phyloP scores from a whole-genome alignment of 2,888 invertebrate species.

The Mythimna albipuncta region DNA sequence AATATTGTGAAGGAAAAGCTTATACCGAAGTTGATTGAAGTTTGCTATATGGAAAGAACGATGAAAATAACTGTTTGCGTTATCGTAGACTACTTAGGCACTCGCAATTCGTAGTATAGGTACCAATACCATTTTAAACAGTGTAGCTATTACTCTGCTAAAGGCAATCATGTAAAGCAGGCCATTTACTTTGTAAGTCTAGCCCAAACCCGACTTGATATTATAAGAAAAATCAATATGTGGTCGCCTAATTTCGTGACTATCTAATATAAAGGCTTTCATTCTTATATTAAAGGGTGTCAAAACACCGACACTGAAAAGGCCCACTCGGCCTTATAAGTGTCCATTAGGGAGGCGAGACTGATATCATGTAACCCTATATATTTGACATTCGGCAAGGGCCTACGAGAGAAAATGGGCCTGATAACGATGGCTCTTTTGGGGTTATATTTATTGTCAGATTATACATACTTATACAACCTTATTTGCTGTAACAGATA shows the following conservation, averaged over 20 bases:
- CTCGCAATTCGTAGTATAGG: too few species aligned
- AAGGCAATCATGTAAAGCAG: constrained; percentile 17
- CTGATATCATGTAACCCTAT: constrained; percentile 86
- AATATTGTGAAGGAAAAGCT: background rate
- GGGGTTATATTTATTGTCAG: constrained; percentile 68
- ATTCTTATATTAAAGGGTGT: constrained; percentile 77
- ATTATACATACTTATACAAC: constrained; percentile 55
- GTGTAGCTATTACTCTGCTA: background rate
- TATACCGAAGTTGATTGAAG: background rate
- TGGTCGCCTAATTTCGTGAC: constrained; percentile 58
- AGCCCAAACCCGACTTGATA: background rate
- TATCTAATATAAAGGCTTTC: constrained; percentile 62
- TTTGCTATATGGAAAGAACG: background rate
- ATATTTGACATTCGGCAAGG: constrained; percentile 84
- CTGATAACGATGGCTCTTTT: constrained; percentile 77
- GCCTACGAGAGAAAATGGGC: constrained; percentile 77
- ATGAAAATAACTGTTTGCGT: background rate
- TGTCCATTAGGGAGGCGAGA: constrained; percentile 85
- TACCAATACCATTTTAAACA: background rate
- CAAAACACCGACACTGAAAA: constrained; percentile 78
- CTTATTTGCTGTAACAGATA: constrained; percentile 53
- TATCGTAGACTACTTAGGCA: background rate
- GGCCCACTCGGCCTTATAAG: constrained; percentile 79
- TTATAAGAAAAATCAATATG: constrained; percentile 40
- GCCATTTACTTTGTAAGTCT: constrained; percentile 9